Base-by-base conservation (phyloP, 2,113 vertebrate species). In the Pagrus major region DNA sequence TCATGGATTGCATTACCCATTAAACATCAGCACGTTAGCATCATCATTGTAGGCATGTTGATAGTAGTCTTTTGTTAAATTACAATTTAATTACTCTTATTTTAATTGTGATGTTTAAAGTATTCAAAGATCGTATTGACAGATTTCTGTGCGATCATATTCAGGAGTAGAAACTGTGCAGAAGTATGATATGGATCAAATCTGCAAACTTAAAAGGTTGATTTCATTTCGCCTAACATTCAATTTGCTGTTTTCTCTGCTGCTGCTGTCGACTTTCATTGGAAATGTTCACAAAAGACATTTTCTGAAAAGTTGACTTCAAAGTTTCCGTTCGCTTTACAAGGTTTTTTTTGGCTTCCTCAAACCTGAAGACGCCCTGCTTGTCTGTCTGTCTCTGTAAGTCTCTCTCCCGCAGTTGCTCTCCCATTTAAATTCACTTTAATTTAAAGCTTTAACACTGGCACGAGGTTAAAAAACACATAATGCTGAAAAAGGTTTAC, bases 391-490 rank as follows among this genome's bases (percentile, higher is more conserved):
- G 10, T 35, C 10, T 74, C n/a, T 47, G 15, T 35, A 15, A 12
- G 7, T 51, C 39, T 23, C 23, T 67, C 31, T 71, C 35, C 72
- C 39, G 25, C 60, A 15, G 47, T 67, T 39, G 23, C 27, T 35
- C 42, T 23, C 59, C 39, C 11, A 49, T 18, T 59, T 39, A 78
- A 74, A 70, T 56, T 29, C 21, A 51, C 54, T 76, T 55, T 49
- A 33, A 51, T 65, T 74, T 54, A 80, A 80, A 76, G 72, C 71
- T 18, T 29, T 39, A n/a, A 10, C 11, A 6, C 2, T 65, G 52
- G 61, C 39, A 29, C 10, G 9, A 52, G 63, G 66, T 59, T n/a
- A 51, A 4, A 46, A 59, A 31, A 44, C 3, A 11, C n/a, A 61
- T 10, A 42, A 35, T 9, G 8, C 16, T 31, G 3, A 71, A 60